These are phyloP conservation scores for Ochropacha duplaris DNA, from an alignment of 2,888 invertebrate species.

Conservation along the genomic window DNA sequence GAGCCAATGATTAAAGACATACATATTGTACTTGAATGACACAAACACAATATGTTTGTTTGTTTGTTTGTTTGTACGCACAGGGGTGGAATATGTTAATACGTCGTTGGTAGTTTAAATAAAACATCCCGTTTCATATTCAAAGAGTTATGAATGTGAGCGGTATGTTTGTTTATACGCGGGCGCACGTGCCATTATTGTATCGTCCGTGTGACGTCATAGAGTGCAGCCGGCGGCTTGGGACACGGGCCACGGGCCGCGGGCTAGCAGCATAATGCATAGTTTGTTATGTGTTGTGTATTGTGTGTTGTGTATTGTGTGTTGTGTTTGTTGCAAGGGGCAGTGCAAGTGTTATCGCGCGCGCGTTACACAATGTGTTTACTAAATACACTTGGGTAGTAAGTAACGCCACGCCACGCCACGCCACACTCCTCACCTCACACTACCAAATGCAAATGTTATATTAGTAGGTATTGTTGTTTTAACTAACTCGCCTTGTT, in stretches of 20 bases:
- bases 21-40: too few species aligned
- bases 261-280: not conserved
- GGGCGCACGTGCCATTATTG: not conserved
- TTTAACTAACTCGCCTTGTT: constrained; percentile 41
- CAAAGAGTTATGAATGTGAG: not conserved
- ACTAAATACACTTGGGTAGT: constrained; percentile 37
- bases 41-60: too few species aligned
- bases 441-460: constrained; percentile 48
- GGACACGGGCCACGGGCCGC: too few species aligned
- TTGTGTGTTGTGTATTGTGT: too few species aligned
- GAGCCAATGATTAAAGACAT: too few species aligned
- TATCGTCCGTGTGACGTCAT: not conserved
- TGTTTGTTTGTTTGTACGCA: too few species aligned
- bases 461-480: constrained; percentile 45
- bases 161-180: not conserved
- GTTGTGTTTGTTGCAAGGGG: not conserved
- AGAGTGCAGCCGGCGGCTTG: not conserved
- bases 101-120: not conserved
- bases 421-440: constrained; percentile 34
- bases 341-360: constrained; percentile 4
- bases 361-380: constrained; percentile 31
- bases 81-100: too few species aligned
- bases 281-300: not conserved
- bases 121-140: not conserved
- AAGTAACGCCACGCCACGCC: too few species aligned